These are phyloP conservation scores for Enteromius radiatus DNA, from an alignment of 2,797 vertebrate species.

Conservation along the genomic window DNA sequence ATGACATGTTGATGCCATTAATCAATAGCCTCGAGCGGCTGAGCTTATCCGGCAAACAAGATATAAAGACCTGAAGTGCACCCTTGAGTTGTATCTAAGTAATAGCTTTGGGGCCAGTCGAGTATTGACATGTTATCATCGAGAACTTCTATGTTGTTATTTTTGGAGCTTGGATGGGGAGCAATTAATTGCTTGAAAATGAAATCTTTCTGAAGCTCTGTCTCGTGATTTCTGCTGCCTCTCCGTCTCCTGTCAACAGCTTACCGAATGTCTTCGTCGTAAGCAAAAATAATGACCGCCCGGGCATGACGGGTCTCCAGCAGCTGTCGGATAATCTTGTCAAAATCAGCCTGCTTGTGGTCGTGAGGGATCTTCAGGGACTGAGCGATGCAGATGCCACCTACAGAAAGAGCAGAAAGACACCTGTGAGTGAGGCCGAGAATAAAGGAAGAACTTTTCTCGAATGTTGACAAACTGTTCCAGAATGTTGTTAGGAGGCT, in stretches of 20 bases:
- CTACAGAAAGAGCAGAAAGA: conserved; percentile 71
- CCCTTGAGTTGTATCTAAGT: conserved; percentile 43
- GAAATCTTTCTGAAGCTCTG: not conserved
- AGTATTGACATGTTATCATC: conserved; percentile 29
- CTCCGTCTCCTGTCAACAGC: not conserved
- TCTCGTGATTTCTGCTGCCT: not conserved
- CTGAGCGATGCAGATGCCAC: conserved; percentile 95
- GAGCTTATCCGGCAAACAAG: conserved; percentile 9
- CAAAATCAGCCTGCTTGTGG: conserved; percentile 86
- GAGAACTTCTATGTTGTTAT: conserved; percentile 24
- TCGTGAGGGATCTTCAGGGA: conserved; percentile 93
- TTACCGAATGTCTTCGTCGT: conserved; percentile 95
- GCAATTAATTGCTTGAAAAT: conserved; percentile 26
- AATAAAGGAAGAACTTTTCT: not conserved
- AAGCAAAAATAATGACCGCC: conserved; percentile 90
- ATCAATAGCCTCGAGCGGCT: conserved; percentile 8
- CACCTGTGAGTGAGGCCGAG: not conserved
- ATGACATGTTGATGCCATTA: conserved; percentile 16
- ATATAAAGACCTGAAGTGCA: conserved; percentile 31
- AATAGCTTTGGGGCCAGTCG: conserved; percentile 28
- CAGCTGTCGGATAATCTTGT: conserved; percentile 89
- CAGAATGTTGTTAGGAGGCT: not conserved
- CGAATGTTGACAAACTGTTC: not conserved
- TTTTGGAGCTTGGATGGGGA: conserved; percentile 12
- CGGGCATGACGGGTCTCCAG: conserved; percentile 89